Evolutionary conservation across 92 coral and sea anemone species (phyloP).

Genomic region (Epizoanthus fatuus): DNA sequence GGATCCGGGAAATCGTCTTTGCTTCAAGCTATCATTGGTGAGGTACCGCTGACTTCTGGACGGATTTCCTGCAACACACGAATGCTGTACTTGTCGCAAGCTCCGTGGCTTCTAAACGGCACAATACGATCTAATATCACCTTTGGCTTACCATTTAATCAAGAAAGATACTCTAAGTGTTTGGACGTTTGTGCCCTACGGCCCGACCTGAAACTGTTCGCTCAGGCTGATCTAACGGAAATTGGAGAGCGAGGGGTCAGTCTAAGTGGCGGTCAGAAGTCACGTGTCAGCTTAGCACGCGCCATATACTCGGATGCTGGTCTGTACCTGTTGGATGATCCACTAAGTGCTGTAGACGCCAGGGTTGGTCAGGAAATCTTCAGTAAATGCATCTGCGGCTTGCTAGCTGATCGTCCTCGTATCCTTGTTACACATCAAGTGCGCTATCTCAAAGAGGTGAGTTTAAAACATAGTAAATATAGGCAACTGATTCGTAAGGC

Average conservation of each 20-base stretch:
- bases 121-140: not conserved
- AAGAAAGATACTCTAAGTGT: not conserved
- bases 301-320: not conserved
- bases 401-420: not conserved
- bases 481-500: not conserved
- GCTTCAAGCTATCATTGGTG: slow-evolving; percentile 3
- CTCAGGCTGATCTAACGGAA: not conserved
- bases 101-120: not conserved
- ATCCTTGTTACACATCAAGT: slow-evolving; percentile 3
- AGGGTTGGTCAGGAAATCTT: not conserved
- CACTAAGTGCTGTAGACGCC: slow-evolving; percentile 3
- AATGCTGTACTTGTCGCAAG: not conserved
- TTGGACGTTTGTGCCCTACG: not conserved
- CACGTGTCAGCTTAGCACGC: not conserved
- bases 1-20: not conserved
- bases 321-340: not conserved
- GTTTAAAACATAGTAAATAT: not conserved
- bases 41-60: not conserved
- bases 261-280: not conserved
- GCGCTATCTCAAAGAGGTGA: not conserved
- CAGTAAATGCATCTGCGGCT: not conserved
- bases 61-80: not conserved
- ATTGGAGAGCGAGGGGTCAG: not conserved
- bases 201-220: not conserved
- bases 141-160: not conserved